Conservation (phyloP, 1,140 invertebrate genomes). For the Ips nitidus region DNA sequence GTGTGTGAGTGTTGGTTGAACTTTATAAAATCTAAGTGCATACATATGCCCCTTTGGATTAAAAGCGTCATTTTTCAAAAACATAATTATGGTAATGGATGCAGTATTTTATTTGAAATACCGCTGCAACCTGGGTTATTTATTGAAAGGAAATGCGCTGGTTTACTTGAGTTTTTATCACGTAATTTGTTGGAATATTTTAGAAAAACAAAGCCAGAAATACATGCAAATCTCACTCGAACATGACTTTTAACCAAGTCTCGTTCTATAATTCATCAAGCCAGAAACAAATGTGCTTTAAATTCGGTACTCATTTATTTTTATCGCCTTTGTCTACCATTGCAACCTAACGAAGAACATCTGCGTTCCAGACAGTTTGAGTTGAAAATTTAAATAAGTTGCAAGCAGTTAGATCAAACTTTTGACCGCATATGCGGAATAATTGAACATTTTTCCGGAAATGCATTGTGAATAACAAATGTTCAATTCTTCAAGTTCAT, state of each 20-base stretch:
- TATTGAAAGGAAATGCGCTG: slow-evolving; percentile 2
- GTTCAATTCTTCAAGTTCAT: slow-evolving; percentile 27
- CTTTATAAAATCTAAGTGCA: neutral
- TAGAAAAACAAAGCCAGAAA: neutral
- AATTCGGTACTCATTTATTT: too few relatives aligned
- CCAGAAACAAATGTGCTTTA: too few relatives aligned
- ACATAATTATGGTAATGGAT: slow-evolving; percentile 14
- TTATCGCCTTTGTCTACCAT: too few relatives aligned
- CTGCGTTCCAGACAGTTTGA: too few relatives aligned
- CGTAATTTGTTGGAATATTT: neutral
- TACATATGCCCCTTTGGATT: slow-evolving; percentile 1
- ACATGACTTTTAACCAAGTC: neutral
- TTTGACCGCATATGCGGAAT: too few relatives aligned
- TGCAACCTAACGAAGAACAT: too few relatives aligned
- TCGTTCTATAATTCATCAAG: slow-evolving; percentile 1
- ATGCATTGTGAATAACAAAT: slow-evolving; percentile 25
- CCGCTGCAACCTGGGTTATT: neutral
- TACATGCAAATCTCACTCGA: neutral
- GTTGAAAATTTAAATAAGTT: too few relatives aligned
- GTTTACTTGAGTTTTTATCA: slow-evolving; percentile 8
- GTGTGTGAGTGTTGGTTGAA: neutral
- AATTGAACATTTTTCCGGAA: neutral
- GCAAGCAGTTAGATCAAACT: too few relatives aligned
- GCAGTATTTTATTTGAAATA: slow-evolving; percentile 6
- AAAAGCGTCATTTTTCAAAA: slow-evolving; percentile 14